Evolutionary conservation across 2,888 invertebrate species (phyloP).

Genomic region (Drosophila mimetica): DNA sequence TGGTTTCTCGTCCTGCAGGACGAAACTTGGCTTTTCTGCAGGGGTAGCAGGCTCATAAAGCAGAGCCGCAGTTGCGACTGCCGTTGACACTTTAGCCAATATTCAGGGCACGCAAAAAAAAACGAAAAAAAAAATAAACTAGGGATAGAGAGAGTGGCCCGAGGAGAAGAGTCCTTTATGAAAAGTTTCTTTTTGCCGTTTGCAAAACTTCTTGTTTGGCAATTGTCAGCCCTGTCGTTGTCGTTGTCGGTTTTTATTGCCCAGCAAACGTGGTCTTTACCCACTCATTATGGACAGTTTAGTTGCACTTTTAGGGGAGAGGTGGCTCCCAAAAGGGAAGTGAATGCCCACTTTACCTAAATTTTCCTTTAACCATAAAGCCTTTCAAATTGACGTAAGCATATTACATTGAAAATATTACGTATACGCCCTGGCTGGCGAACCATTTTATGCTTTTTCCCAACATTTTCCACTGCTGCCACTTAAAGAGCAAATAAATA

Average conservation of each 20-base stretch:
- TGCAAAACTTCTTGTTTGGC: conserved; percentile 35
- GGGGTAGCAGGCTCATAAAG: conserved; percentile 60
- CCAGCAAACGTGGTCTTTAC: conserved; percentile 67
- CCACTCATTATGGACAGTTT: conserved; percentile 74
- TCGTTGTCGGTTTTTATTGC: conserved; percentile 60
- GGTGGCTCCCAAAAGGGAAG: conserved; percentile 1
- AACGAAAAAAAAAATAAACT: not conserved
- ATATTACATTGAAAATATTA: conserved; percentile 39
- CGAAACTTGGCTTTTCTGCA: conserved; percentile 55
- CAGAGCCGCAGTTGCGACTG: conserved; percentile 69
- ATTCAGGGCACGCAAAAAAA: conserved; percentile 65
- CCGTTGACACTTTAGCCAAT: conserved; percentile 77
- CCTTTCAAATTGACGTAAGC: not conserved
- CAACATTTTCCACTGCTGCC: conserved; percentile 11
- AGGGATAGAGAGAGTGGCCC: not conserved
- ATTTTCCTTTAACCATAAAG: not conserved
- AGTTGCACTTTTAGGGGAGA: conserved; percentile 45
- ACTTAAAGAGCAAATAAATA: conserved; percentile 61
- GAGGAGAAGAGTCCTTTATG: conserved; percentile 47
- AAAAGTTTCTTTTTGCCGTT: conserved; percentile 52
- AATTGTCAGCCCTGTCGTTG: conserved; percentile 44
- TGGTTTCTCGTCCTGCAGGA: conserved; percentile 62
- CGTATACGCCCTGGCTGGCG: not conserved
- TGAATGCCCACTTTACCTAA: conserved; percentile 1
- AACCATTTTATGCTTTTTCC: conserved; percentile 4